Evolutionary conservation across 2,888 invertebrate species (phyloP).

Genomic region (Rhimphoctona megacephalus): DNA sequence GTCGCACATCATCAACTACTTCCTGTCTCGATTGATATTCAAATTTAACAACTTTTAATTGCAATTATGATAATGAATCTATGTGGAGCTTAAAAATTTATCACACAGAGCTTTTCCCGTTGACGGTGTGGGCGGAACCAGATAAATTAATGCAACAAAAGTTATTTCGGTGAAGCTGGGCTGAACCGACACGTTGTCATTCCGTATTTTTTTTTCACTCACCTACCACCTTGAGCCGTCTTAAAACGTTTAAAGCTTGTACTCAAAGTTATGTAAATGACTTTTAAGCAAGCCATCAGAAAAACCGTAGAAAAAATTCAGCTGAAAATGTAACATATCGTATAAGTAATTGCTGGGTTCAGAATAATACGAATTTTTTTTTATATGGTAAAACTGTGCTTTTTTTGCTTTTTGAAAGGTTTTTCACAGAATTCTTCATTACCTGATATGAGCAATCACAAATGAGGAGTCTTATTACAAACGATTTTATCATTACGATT

Average conservation of each 20-base stretch:
- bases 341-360: not conserved
- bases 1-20: conserved; percentile 67
- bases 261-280: conserved; percentile 19
- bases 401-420: not conserved
- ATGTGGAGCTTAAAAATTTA: conserved; percentile 72
- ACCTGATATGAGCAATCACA: not conserved
- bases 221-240: not conserved
- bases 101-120: conserved; percentile 56
- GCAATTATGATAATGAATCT: conserved; percentile 76
- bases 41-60: conserved; percentile 76
- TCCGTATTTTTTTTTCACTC: conserved; percentile 2
- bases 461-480: no score
- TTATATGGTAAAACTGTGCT: not conserved
- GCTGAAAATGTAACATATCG: not conserved
- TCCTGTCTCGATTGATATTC: conserved; percentile 74
- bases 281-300: conserved; percentile 9
- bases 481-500: no score
- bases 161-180: conserved; percentile 45
- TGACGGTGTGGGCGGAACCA: conserved; percentile 41
- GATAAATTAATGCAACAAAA: conserved; percentile 67
- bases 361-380: not conserved
- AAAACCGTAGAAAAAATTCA: conserved; percentile 7
- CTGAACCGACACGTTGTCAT: conserved; percentile 24
- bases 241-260: conserved; percentile 36
- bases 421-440: not conserved